Percentiles rank a stretch among this genome's conserved stretches.
These are phyloP conservation scores for Malacoraja senta DNA, from an alignment of 2,797 vertebrate species.

Conservation along the genomic window DNA sequence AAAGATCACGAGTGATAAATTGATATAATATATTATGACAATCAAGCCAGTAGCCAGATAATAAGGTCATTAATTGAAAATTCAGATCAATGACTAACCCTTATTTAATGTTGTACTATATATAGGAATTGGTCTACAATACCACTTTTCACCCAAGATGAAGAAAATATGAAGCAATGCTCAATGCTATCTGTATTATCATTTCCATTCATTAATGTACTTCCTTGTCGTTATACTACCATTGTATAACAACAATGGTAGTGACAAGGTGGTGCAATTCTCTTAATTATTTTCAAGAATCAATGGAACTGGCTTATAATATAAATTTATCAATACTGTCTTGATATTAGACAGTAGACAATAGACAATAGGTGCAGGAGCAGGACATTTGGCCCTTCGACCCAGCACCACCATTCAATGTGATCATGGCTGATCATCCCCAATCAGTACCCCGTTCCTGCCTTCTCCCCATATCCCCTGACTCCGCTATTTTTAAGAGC, in stretches of 20 bases:
- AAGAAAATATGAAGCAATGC: neutral
- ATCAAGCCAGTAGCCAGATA: conserved; percentile 22
- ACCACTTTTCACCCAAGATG: neutral
- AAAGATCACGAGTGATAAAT: neutral
- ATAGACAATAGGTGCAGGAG: no score
- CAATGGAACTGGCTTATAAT: neutral
- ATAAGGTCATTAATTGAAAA: conserved; percentile 27
- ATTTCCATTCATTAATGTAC: neutral
- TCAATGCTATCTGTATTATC: neutral
- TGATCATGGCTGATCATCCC: no score
- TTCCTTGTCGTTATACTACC: neutral
- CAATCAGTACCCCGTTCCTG: no score
- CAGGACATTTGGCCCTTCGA: no score
- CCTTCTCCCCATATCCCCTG: no score
- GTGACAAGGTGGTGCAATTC: neutral
- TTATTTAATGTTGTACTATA: conserved; percentile 6
- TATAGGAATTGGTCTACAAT: conserved; percentile 4
- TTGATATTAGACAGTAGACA: no score
- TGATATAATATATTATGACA: neutral
- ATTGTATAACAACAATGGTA: neutral
- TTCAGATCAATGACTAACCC: conserved; percentile 12
- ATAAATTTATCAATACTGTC: neutral
- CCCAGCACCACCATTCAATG: no score
- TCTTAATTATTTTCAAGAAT: neutral
- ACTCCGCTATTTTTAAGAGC: no score